Base-by-base conservation (phyloP, 2,113 vertebrate genomes). In the Patagioenas fasciata region DNA sequence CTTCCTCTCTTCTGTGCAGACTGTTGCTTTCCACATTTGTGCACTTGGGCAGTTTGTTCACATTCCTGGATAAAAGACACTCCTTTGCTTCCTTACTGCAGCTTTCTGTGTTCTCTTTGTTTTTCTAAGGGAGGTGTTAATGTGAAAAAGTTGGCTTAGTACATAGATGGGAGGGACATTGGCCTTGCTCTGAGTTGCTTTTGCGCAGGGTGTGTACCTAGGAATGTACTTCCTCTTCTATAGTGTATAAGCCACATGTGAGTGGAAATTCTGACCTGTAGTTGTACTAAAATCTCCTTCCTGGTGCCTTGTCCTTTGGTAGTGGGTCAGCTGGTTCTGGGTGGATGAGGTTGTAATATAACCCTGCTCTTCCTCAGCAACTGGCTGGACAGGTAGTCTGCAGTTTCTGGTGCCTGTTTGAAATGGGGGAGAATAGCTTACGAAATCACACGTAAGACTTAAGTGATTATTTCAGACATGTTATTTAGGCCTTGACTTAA, bases 41-140 rank as follows among this genome's bases (percentile, higher is more conserved):
- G 86, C 58, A 48, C 64, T 78, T 85, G 21, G 31, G 40, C 48
- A 60, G 24, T 81, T 96, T 60, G 80, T 79, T 93, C 44, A 42
- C 8, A 0, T 71, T 82, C 71, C 50, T 70, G 16, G 17, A 29
- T 72, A 28, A 73, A 64, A 58, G 26, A 29, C 20, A 10, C 20
- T 81, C 48, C 48, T 85, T 64, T 80, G 32, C 40, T 86, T 85
- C 57, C 17, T 90, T 53, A 31, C 53, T 89, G 40, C 42, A 73
- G 58, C 40, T 8, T 85, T 57, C 8, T 11, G 29, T 75, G 25
- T 75, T 88, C 38, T 25, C 32, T 82, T 31, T 51, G 18, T 80
- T 89, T 83, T 54, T n/a, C 61, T 77, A 70, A 70, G 69, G 75
- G 60, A 92, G 80, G 42, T 91, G 16, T 90, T 77, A 64, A 29